Conservation (phyloP, 2,888 invertebrate genomes). For the Limenitis camilla region DNA sequence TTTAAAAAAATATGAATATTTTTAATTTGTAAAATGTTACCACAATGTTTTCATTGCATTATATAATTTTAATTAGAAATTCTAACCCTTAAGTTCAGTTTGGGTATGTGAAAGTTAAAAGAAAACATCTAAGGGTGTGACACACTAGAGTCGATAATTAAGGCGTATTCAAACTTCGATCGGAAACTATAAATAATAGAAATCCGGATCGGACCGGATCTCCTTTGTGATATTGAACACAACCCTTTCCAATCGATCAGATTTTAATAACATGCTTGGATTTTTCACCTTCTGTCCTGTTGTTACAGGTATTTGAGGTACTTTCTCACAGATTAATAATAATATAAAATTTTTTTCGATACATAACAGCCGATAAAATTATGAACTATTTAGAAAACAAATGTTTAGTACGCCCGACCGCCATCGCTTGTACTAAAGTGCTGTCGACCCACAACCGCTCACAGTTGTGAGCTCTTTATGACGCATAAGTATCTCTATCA, state of each 20-base stretch:
- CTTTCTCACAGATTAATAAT: neutral
- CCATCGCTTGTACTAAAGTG: too few species aligned
- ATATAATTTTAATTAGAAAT: neutral
- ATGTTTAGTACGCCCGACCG: too few species aligned
- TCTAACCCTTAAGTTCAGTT: neutral
- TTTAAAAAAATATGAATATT: too few species aligned
- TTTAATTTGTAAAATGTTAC: too few species aligned
- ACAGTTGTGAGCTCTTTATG: too few species aligned
- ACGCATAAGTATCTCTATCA: too few species aligned
- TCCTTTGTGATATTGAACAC: constrained; percentile 62
- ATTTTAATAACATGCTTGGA: constrained; percentile 65
- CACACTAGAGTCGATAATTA: constrained; percentile 67
- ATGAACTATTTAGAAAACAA: too few species aligned
- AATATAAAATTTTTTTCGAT: neutral
- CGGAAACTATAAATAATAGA: constrained; percentile 73
- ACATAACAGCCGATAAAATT: too few species aligned
- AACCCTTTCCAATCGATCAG: constrained; percentile 70
- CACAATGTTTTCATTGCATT: too few species aligned
- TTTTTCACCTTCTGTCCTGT: constrained; percentile 46
- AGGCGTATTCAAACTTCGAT: constrained; percentile 70
- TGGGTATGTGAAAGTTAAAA: constrained; percentile 47
- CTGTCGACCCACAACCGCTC: too few species aligned
- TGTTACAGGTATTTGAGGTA: constrained; percentile 38
- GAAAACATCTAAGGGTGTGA: constrained; percentile 55
- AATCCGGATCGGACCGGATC: constrained; percentile 69